phyloP scores from a whole-genome alignment of 2,797 vertebrate genomes.

The Chloroceryle inda region DNA sequence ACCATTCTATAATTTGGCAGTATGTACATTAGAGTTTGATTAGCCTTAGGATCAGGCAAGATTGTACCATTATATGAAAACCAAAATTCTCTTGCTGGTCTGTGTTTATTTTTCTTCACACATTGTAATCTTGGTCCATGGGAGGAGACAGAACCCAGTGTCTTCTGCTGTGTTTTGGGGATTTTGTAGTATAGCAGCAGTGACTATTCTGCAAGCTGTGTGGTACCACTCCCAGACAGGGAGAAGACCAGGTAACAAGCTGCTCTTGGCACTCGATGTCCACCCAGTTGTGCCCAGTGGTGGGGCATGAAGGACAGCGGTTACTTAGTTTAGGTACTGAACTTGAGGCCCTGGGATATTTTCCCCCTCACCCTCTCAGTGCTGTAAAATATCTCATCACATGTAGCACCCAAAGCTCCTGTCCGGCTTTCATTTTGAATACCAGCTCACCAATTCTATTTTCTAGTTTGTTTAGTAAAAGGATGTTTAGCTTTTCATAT shows the following conservation, averaged over 20 bases:
- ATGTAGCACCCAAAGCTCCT: background rate
- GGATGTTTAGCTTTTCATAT: conserved; percentile 4
- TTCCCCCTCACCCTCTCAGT: background rate
- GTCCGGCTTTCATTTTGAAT: background rate
- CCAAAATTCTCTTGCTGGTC: background rate
- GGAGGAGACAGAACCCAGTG: background rate
- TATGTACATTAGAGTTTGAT: background rate
- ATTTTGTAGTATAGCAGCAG: background rate
- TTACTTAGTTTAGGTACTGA: background rate
- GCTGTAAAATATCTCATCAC: background rate
- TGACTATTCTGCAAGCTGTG: background rate
- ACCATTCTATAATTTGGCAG: background rate
- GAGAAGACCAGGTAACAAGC: background rate
- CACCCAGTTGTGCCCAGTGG: background rate
- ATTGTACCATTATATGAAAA: background rate
- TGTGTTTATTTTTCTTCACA: background rate
- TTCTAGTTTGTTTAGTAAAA: background rate
- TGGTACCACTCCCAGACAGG: background rate
- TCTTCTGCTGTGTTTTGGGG: background rate
- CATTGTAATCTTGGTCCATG: background rate
- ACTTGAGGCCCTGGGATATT: background rate
- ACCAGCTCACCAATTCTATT: background rate
- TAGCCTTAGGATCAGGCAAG: background rate
- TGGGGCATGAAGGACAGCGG: background rate
- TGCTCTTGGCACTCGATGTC: background rate